A percentile compares a stretch with the other conserved stretches of the same genome.
Conservation (phyloP, 2,888 invertebrate genomes). For the Trisateles emortualis region DNA sequence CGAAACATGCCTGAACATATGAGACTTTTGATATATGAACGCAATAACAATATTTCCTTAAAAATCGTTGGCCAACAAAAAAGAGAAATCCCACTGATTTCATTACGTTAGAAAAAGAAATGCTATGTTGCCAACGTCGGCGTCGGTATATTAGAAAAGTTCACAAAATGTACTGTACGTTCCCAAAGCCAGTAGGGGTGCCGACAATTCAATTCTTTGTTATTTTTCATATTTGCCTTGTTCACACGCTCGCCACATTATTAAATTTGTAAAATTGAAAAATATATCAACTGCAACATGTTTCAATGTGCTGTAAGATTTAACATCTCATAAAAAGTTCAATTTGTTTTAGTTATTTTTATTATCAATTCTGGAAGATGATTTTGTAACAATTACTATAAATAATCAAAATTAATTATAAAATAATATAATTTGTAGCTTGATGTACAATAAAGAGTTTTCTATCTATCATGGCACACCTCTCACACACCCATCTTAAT, state of each 20-base stretch:
- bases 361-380: no score
- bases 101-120: constrained; percentile 41
- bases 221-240: constrained; percentile 11
- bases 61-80: constrained; percentile 36
- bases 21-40: constrained; percentile 42
- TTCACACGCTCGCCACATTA: background rate
- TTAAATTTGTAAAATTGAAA: background rate
- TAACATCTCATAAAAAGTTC: no score
- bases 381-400: no score
- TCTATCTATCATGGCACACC: no score
- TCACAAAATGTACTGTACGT: constrained; percentile 36
- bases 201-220: constrained; percentile 10
- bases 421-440: no score
- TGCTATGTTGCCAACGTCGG: constrained; percentile 15
- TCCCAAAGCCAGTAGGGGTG: constrained; percentile 34
- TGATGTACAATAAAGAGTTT: no score
- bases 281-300: no score
- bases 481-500: no score
- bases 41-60: constrained; percentile 43
- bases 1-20: constrained; percentile 34
- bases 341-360: no score
- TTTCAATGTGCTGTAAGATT: no score
- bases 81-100: constrained; percentile 38
- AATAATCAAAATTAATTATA: no score
- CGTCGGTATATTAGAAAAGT: constrained; percentile 46